These are phyloP conservation scores for Chrysaora quinquecirrha DNA, from an alignment of 30 jellyfish, hydroid and myxozoan genomes.

Conservation along the genomic window DNA sequence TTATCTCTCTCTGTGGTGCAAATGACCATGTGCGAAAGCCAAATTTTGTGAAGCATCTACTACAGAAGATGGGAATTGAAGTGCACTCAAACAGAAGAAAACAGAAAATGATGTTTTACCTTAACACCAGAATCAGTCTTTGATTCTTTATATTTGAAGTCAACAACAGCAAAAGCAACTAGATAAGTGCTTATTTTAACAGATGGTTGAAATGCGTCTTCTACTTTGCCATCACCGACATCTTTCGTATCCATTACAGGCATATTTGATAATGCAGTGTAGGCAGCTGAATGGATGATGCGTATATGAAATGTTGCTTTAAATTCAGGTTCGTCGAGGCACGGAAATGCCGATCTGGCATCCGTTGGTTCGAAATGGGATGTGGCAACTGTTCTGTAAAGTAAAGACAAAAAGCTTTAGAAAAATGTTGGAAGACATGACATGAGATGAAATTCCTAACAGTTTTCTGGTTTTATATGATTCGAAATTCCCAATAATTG, in stretches of 20 bases:
- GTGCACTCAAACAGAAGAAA: no score
- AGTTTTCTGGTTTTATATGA: no score
- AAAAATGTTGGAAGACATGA: no score
- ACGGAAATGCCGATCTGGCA: constrained; percentile 96
- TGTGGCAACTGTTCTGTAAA: constrained; percentile 87
- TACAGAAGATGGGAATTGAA: no score
- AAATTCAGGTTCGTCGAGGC: constrained; percentile 95
- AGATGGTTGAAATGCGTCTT: constrained; percentile 71
- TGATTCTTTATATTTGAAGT: constrained; percentile 80
- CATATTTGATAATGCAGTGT: constrained; percentile 95
- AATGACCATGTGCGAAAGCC: no score
- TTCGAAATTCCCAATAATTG: no score
- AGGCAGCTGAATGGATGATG: constrained; percentile 68
- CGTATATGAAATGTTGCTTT: constrained; percentile 86
- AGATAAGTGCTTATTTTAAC: constrained; percentile 95
- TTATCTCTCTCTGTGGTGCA: no score
- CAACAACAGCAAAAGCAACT: constrained; percentile 94
- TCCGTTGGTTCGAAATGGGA: constrained; percentile 99
- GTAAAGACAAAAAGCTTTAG: background rate
- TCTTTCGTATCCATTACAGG: constrained; percentile 65
- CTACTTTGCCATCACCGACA: constrained; percentile 47
- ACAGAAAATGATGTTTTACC: no score
- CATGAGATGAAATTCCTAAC: no score
- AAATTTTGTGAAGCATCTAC: no score
- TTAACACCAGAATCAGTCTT: constrained; percentile 82